These are phyloP conservation scores for Drosophila nigrodunni DNA, from an alignment of 1,140 invertebrate genomes.

Conservation along the genomic window DNA sequence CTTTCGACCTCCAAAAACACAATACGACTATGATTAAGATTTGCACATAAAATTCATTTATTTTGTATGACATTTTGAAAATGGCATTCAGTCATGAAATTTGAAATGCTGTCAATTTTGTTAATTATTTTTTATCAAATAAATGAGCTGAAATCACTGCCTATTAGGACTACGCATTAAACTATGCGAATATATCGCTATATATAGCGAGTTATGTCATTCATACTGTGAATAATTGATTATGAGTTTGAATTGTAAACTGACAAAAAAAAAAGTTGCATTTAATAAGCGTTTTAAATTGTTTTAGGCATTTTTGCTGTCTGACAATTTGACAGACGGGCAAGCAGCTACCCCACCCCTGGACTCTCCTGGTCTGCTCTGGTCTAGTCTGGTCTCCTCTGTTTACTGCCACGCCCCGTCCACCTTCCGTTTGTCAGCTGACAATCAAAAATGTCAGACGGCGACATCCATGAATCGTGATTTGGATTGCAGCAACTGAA, in stretches of 20 bases:
- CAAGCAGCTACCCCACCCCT: not conserved
- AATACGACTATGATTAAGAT: too few relatives aligned
- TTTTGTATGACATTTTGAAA: not conserved
- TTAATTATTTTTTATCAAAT: constrained; percentile 27
- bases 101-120: constrained; percentile 26
- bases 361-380: not conserved
- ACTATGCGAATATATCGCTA: constrained; percentile 12
- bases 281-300: constrained; percentile 53
- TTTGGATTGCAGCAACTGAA: constrained; percentile 28
- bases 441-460: constrained; percentile 74
- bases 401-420: constrained; percentile 18
- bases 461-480: constrained; percentile 41
- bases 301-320: constrained; percentile 54
- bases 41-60: not conserved
- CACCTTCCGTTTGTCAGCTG: constrained; percentile 59
- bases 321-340: constrained; percentile 40
- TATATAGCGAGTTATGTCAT: constrained; percentile 6
- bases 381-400: not conserved
- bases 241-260: constrained; percentile 35
- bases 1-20: too few relatives aligned
- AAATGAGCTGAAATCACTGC: constrained; percentile 25
- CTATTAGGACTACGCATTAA: constrained; percentile 27
- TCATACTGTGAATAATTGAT: constrained; percentile 8
- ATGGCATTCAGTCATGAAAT: constrained; percentile 7
- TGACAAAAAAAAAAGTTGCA: constrained; percentile 34